Evolutionary conservation across 2,888 invertebrate genomes (phyloP), one percentile per base, ranked within the genome.

Genomic region (Cinara cedri): DNA sequence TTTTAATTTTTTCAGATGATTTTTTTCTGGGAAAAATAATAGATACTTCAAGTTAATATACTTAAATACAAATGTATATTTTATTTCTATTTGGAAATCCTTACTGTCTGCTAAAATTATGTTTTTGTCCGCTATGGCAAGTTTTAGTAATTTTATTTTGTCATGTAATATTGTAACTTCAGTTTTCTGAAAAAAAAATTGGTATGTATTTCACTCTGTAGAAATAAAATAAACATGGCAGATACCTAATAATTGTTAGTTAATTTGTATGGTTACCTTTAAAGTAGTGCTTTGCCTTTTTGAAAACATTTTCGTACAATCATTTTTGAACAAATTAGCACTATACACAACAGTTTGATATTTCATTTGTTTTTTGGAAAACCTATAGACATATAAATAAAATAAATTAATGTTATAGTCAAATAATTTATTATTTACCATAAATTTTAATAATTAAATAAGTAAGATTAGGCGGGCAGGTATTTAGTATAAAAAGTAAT

Each of bases 341-440:
- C 51, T 78, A 44, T 49, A 60, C 16, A 70, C 49, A 21, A 78
- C 51, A 60, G 1, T 78, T 68, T 51, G 24, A 81, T 90, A 87
- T 83, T 88, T 87, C 83, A 88, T 87, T 84, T 91, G 90, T 84
- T 90, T 90, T 83, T 91, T 90, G 44, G 88, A 87, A 85, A 89
- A 90, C 83, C 91, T 91, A 83, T 71, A 34, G 34, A 34, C 6
- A 34, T 34, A 3, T 4, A 3, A 34, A 34, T 6, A 34, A 34
- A 34, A 34, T 6, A 34, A 34, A 34, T 6, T 34, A 34, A 34
- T 34, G 34, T 34, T 34, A 4, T 34, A 34, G 34, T 34, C n/a
- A 34, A 34, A 34, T 34, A n/a, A n/a, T n/a, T n/a, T n/a, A n/a
- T n/a, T n/a, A n/a, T n/a, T n/a, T n/a, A n/a, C 34, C 34, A 34